phyloP scores from a whole-genome alignment of 2,888 invertebrate species.

The Coecobrya sp. region DNA sequence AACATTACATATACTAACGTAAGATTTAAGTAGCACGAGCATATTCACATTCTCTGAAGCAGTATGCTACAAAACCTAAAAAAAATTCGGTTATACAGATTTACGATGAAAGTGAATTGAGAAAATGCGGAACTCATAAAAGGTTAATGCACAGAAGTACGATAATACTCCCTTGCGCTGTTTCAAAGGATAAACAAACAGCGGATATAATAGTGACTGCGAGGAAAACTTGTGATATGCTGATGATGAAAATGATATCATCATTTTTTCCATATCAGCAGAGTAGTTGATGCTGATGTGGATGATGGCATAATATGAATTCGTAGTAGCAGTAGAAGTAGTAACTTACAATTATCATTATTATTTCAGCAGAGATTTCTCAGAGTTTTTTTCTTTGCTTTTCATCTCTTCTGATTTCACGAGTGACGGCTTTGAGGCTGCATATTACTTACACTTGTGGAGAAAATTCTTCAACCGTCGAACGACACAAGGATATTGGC shows the following conservation, averaged over 20 bases:
- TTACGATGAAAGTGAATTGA: conserved; percentile 27
- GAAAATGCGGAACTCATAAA: conserved; percentile 16
- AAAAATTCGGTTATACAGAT: neutral
- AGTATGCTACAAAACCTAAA: neutral
- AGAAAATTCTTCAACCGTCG: neutral
- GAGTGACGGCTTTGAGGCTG: neutral
- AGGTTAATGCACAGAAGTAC: neutral
- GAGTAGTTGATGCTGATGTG: neutral
- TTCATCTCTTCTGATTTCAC: neutral
- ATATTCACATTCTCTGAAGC: too few relatives aligned
- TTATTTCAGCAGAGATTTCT: neutral
- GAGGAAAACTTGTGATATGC: neutral
- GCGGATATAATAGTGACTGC: neutral
- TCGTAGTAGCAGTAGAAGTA: neutral
- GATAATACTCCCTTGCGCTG: neutral
- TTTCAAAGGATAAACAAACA: neutral
- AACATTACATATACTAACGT: neutral
- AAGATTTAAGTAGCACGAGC: too few relatives aligned
- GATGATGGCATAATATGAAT: neutral
- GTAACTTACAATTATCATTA: neutral
- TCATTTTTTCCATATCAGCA: neutral
- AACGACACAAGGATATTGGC: neutral
- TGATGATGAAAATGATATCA: conserved; percentile 8
- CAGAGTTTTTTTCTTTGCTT: neutral
- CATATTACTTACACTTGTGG: neutral